Conservation (phyloP, 2,797 vertebrate genomes). For the Danio kyathit region DNA sequence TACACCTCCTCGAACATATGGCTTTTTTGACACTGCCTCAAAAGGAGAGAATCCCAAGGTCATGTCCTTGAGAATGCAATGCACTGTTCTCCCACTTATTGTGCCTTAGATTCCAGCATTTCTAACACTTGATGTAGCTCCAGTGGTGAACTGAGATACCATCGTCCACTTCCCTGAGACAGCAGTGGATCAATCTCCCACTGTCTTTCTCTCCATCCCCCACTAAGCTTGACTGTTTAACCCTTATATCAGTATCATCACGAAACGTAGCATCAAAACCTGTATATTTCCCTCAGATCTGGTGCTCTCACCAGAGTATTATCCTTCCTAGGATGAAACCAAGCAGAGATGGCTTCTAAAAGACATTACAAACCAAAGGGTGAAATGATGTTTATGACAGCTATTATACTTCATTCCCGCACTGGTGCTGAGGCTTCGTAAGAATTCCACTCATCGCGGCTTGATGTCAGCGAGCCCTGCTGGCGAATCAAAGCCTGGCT, state of each 20-base stretch:
- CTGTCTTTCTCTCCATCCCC: conserved; percentile 67
- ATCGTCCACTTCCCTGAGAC: conserved; percentile 65
- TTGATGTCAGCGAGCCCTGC: conserved; percentile 39
- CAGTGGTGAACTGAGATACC: conserved; percentile 62
- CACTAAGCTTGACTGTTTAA: conserved; percentile 34
- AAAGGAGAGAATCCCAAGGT: conserved; percentile 59
- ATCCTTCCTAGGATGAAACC: not conserved
- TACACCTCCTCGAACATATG: conserved; percentile 15
- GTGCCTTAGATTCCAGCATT: conserved; percentile 55
- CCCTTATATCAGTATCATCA: conserved; percentile 20
- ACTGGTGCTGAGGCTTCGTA: not conserved
- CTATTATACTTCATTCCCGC: not conserved
- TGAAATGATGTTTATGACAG: not conserved
- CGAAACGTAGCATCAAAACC: conserved; percentile 4
- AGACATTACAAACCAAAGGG: not conserved
- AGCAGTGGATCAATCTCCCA: conserved; percentile 66
- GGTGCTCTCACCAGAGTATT: not conserved
- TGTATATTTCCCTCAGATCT: not conserved
- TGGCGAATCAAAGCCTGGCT: conserved; percentile 54
- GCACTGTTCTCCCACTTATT: conserved; percentile 61
- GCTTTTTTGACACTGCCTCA: conserved; percentile 53
- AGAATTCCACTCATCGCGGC: conserved; percentile 25
- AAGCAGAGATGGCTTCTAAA: conserved; percentile 2
- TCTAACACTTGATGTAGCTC: conserved; percentile 44
- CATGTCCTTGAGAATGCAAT: conserved; percentile 60